These are phyloP conservation scores for Oophaga pumilio DNA, from an alignment of 2,113 vertebrate species.

Conservation along the genomic window DNA sequence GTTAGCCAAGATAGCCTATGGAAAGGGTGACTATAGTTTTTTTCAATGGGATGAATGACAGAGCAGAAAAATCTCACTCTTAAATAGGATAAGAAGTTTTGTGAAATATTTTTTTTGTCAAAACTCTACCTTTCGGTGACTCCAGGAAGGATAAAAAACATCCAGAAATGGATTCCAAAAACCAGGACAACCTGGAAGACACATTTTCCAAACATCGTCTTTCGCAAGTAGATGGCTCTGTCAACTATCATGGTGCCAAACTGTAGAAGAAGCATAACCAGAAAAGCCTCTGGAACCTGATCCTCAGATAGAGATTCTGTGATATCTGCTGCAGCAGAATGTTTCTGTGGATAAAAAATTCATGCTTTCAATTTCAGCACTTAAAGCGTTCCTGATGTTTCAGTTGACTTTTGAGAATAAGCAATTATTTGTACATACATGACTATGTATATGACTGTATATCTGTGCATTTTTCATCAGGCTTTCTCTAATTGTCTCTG, in stretches of 20 bases:
- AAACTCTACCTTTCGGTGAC: conserved; percentile 74
- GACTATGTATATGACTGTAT: too few relatives aligned
- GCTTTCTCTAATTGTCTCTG: too few relatives aligned
- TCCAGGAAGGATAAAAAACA: conserved; percentile 79
- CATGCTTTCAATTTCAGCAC: background rate
- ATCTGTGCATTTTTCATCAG: too few relatives aligned
- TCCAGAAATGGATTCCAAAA: conserved; percentile 80
- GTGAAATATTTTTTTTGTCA: too few relatives aligned
- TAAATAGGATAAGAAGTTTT: too few relatives aligned
- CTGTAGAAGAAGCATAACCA: conserved; percentile 78
- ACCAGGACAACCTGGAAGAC: conserved; percentile 76
- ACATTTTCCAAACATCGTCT: conserved; percentile 75
- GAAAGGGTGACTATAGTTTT: too few relatives aligned
- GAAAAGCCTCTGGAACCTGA: conserved; percentile 76
- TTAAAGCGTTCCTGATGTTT: too few relatives aligned
- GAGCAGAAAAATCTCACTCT: too few relatives aligned
- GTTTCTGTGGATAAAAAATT: conserved; percentile 67
- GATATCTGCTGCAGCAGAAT: conserved; percentile 71
- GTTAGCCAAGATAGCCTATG: too few relatives aligned
- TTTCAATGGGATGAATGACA: too few relatives aligned
- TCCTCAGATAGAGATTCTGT: conserved; percentile 78
- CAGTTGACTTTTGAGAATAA: too few relatives aligned
- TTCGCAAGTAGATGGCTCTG: conserved; percentile 76
- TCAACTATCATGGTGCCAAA: conserved; percentile 77
- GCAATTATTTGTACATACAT: too few relatives aligned